These are phyloP conservation scores for Prinia subflava DNA, from an alignment of 2,113 vertebrate genomes.

Conservation along the genomic window DNA sequence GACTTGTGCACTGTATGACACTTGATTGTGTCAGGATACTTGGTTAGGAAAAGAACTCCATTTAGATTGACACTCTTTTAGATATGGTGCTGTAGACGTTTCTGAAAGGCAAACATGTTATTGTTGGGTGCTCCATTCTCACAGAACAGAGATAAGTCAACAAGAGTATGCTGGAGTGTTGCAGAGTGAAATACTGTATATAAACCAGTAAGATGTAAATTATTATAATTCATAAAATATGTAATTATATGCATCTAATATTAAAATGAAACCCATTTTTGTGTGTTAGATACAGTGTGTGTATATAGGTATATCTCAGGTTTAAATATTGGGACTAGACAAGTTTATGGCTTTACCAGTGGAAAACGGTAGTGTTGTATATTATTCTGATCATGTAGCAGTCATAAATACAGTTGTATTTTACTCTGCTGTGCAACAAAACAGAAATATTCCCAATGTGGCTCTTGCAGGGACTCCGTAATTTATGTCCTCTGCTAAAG, in stretches of 20 bases:
- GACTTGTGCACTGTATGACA: accelerated
- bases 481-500: not conserved
- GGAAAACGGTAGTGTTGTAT: not conserved
- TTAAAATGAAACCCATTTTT: not conserved
- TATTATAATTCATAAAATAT: not conserved
- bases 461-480: not conserved
- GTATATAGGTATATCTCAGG: not conserved
- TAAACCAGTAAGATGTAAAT: not conserved
- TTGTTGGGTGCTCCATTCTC: not conserved
- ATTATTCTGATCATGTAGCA: not conserved
- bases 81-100: not conserved
- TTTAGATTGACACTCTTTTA: not conserved
- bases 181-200: not conserved
- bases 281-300: not conserved
- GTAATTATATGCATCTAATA: not conserved
- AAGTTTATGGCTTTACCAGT: not conserved
- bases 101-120: not conserved
- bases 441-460: not conserved
- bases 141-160: not conserved
- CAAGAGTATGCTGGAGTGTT: not conserved
- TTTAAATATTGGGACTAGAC: not conserved
- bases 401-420: not conserved
- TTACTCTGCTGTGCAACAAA: not conserved
- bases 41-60: not conserved
- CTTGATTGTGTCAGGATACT: not conserved